Base-by-base conservation (phyloP, 2,888 invertebrate species). In the Xylocampa areola region DNA sequence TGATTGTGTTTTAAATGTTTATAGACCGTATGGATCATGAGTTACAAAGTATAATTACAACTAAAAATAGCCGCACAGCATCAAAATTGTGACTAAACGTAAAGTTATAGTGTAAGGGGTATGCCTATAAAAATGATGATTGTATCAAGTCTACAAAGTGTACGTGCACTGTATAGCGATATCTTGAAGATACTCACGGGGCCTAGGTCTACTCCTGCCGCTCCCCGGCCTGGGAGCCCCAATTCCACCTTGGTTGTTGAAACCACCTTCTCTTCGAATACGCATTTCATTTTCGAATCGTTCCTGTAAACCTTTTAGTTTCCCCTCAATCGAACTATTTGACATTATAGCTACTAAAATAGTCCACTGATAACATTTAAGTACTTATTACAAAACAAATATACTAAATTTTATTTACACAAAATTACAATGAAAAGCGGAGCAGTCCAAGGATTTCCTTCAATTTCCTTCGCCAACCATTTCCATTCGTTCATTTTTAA, bases 241-340 rank as follows among this genome's bases (percentile, higher is more conserved):
- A 69, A 89, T 86, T 82, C 88, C 91, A 94, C 93, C 87, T 93
- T 94, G 89, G 95, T 95, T 87, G 94, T 91, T 85, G 94, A 95
- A 86, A 82, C 86, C 77, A 94, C 94, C 91, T 95, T 95, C 92
- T 95, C 95, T 94, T 95, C 96, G 86, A 95, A 96, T 90, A 89
- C 91, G 92, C 88, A 90, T 87, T 87, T 92, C 92, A 86, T 92
- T 92, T 88, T 96, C 95, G 77, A 98, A 94, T 81, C 97, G 95
- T 87, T 96, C 96, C 91, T 98, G 96, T 90, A 98, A 95, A 85
- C 96, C 96, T 92, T 97, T 95, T 86, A 98, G 95, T 95, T 96
- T 97, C 83, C 96, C 96, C 89, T 96, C 96, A 87, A 96, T 95
- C 84, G 95, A 94, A 88, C 95, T 95, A 94, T 95, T 95, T 91